phyloP scores from a whole-genome alignment of 2,797 vertebrate genomes.

The Gouania willdenowi region DNA sequence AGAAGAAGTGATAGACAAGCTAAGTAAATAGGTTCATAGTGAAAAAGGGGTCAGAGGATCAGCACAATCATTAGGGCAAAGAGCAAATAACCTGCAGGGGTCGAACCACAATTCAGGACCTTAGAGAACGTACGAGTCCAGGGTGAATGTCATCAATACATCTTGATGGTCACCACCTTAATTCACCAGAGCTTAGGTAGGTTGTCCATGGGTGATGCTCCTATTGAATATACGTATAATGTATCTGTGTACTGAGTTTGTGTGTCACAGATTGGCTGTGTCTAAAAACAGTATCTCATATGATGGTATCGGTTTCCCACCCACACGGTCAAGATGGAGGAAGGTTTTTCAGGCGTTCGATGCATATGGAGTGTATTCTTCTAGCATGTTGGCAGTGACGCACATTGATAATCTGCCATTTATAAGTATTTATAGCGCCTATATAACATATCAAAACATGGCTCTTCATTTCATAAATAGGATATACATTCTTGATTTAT shows the following conservation, averaged over 20 bases:
- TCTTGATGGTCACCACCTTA: constrained; percentile 16
- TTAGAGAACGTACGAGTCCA: constrained; percentile 6
- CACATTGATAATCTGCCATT: background rate
- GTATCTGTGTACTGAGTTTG: constrained; percentile 14
- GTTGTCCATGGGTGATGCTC: background rate
- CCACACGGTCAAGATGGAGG: constrained; percentile 2
- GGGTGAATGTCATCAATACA: constrained; percentile 21
- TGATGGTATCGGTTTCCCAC: constrained; percentile 10
- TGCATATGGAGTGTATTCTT: background rate
- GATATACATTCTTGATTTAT: too few species aligned
- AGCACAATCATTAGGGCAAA: background rate
- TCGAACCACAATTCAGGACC: constrained; percentile 2
- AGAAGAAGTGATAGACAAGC: background rate
- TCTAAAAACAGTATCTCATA: constrained; percentile 11
- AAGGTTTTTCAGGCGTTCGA: background rate
- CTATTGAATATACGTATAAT: background rate
- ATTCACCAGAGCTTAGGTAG: constrained; percentile 11
- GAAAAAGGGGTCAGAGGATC: constrained; percentile 2
- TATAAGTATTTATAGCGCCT: background rate
- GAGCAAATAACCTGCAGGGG: background rate
- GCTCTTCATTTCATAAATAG: background rate
- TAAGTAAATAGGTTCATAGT: constrained; percentile 3
- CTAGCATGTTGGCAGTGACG: constrained; percentile 2
- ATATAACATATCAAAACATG: background rate
- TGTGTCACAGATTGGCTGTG: background rate